Conservation (phyloP, 2,797 vertebrate genomes). For the Xerus rutilus region DNA sequence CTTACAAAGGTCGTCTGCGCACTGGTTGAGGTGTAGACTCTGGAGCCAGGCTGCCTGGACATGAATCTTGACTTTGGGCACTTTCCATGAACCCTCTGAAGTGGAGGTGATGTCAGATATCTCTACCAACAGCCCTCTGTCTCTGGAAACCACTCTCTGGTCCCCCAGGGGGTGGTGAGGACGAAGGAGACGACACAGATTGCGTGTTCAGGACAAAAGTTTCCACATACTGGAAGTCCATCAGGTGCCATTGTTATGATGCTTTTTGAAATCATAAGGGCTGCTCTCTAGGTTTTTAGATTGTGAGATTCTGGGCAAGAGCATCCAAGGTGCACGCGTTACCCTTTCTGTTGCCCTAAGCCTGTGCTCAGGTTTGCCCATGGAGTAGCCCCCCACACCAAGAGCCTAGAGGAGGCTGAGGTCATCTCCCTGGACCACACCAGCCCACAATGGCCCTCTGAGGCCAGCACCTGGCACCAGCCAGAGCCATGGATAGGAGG, state of each 20-base stretch:
- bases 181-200: neutral
- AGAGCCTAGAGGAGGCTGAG: neutral
- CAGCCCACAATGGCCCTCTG: neutral
- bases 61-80: neutral
- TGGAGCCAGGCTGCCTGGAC: neutral
- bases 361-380: neutral
- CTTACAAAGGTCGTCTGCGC: neutral
- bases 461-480: neutral
- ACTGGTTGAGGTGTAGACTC: neutral
- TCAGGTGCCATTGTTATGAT: neutral
- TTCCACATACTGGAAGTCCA: neutral
- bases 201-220: neutral
- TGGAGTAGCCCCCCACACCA: neutral
- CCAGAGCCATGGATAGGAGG: neutral
- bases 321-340: neutral
- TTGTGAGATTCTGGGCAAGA: neutral
- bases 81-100: neutral
- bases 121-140: no score
- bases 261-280: neutral
- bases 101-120: no score
- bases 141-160: no score
- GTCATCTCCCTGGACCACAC: neutral
- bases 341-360: neutral
- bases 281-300: slow-evolving; percentile 7
- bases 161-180: neutral